Evolutionary conservation across 2,113 vertebrate species (phyloP), one percentile per base, ranked within the genome.

Genomic region (Vidua macroura): DNA sequence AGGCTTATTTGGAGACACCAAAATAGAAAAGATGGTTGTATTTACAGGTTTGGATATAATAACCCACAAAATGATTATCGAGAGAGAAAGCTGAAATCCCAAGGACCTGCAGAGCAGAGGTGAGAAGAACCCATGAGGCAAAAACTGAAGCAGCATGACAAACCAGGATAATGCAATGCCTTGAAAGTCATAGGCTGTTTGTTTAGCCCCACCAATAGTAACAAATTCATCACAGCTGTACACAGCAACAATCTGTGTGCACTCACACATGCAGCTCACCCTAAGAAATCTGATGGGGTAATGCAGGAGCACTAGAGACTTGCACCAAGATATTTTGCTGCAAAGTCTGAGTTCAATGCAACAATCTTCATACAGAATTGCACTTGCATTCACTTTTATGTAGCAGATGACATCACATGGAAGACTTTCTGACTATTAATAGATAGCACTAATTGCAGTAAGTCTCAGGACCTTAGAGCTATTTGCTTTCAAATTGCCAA

Each of bases 401-500:
- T 52, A 73, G 62, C 70, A 73, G 41, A 59, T 75, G 55, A 86
- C 46, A 73, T 83, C 67, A 76, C 69, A 66, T 12, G 53, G 30
- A 67, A 90, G 86, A 83, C 58, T 59, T 79, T 51, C 52, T 67
- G 60, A 37, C 43, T 91, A 83, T 66, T 62, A 88, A 82, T 44
- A 76, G 31, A 72, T 3, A 83, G 17, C 63, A 78, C 48, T 91
- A 84, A 94, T 46, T 95, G 84, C 30, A 78, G 35, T 75, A 68
- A 58, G 43, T 19, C 43, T 88, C 59, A 55, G 30, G 25, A 86
- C 13, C 19, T 53, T 74, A 60, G 72, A 89, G 39, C 43, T 89
- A 51, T 81, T 94, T 88, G 43, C 58, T 96, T 96, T 84, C 52
- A 74, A 43, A 72, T 30, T 83, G 64, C 52, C 55, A 83, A 77